Evolutionary conservation across 2,113 vertebrate species (phyloP).

Genomic region (Cavia aperea): DNA sequence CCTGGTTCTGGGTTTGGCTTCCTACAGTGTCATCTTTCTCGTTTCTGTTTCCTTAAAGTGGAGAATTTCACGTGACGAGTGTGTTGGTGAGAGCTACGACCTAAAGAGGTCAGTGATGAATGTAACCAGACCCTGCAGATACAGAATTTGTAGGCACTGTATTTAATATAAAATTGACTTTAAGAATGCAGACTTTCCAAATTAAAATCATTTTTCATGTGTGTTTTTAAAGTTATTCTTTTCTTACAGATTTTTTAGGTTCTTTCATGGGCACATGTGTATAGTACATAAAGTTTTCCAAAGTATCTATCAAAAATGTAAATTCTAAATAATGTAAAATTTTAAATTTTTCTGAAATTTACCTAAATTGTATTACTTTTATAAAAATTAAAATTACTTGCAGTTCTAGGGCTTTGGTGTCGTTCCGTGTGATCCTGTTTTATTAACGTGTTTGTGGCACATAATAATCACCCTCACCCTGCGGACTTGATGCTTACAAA

Average conservation of each 20-base stretch:
- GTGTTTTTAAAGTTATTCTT: background rate
- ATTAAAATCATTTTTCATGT: background rate
- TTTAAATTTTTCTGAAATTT: background rate
- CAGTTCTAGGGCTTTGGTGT: background rate
- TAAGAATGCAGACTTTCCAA: background rate
- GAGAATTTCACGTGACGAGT: background rate
- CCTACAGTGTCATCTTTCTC: background rate
- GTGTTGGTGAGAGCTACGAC: background rate
- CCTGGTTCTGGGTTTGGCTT: background rate
- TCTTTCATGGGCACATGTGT: background rate
- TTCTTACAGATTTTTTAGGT: background rate
- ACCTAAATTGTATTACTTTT: slow-evolving; percentile 3
- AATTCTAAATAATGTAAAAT: background rate
- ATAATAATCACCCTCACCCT: background rate
- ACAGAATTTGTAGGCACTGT: background rate
- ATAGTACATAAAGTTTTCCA: background rate
- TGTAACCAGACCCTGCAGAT: background rate
- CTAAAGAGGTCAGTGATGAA: background rate
- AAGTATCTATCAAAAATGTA: background rate
- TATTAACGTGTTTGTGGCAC: background rate
- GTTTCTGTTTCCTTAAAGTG: background rate
- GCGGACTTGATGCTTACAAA: background rate
- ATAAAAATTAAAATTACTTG: background rate
- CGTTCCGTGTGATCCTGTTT: background rate
- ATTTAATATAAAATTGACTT: background rate